phyloP scores from a whole-genome alignment of 2,888 invertebrate genomes.

The Philereme transversata region DNA sequence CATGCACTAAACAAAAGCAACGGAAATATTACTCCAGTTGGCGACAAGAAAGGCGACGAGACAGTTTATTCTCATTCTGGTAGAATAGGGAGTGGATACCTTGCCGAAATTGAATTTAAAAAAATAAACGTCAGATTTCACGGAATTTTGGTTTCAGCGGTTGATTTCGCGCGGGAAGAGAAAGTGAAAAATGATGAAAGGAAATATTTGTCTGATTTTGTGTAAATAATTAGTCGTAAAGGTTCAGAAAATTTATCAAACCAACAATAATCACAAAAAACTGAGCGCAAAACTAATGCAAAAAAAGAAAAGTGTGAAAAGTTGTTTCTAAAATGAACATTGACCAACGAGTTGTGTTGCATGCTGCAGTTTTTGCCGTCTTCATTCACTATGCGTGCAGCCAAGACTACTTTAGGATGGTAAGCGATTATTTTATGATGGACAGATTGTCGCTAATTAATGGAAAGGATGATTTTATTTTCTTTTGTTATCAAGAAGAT shows the following conservation, averaged over 20 bases:
- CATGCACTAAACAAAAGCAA: slow-evolving; percentile 78
- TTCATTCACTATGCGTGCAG: slow-evolving; percentile 66
- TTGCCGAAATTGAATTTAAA: slow-evolving; percentile 17
- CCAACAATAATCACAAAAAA: slow-evolving; percentile 10
- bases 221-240: not conserved
- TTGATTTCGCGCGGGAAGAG: slow-evolving; percentile 18
- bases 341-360: slow-evolving; percentile 44
- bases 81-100: slow-evolving; percentile 5
- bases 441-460: slow-evolving; percentile 18
- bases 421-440: slow-evolving; percentile 50
- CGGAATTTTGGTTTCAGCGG: slow-evolving; percentile 5
- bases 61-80: slow-evolving; percentile 60
- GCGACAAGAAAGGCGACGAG: slow-evolving; percentile 71
- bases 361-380: slow-evolving; percentile 68
- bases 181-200: slow-evolving; percentile 12
- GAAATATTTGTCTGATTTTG: slow-evolving; percentile 1
- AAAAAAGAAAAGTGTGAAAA: slow-evolving; percentile 18
- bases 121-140: slow-evolving; percentile 15
- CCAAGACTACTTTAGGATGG: slow-evolving; percentile 75
- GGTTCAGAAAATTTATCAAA: not conserved
- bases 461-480: slow-evolving; percentile 20
- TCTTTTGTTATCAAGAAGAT: slow-evolving; percentile 2
- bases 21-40: slow-evolving; percentile 76
- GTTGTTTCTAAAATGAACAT: slow-evolving; percentile 51
- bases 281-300: slow-evolving; percentile 1